Evolutionary conservation across 2,113 vertebrate genomes (phyloP).

Genomic region (Nematolebias whitei): DNA sequence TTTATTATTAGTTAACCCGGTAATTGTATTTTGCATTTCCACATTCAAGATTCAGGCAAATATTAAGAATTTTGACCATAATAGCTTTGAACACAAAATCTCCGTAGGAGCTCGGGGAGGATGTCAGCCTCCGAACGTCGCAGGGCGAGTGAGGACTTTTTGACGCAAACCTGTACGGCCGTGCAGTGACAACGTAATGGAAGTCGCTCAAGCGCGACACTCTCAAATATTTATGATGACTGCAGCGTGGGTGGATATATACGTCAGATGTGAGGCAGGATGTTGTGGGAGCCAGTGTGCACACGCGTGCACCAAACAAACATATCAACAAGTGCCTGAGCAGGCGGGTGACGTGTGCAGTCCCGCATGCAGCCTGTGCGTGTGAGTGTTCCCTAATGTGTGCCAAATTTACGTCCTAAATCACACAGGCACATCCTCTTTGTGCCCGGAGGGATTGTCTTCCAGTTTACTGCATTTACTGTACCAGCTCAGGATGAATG

Average conservation of each 20-base stretch:
- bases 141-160: slow-evolving; percentile 6
- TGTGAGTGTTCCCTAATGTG: slow-evolving; percentile 14
- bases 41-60: neutral
- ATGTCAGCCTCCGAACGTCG: slow-evolving; percentile 19
- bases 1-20: neutral
- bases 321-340: slow-evolving; percentile 45
- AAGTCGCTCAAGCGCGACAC: slow-evolving; percentile 51
- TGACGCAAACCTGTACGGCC: slow-evolving; percentile 16
- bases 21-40: neutral
- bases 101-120: slow-evolving; percentile 6
- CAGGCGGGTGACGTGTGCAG: neutral
- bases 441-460: slow-evolving; percentile 23
- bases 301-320: neutral
- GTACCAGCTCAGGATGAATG: slow-evolving; percentile 26
- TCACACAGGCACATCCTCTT: slow-evolving; percentile 44
- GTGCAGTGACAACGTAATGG: slow-evolving; percentile 46
- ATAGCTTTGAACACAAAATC: slow-evolving; percentile 24
- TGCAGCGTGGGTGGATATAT: slow-evolving; percentile 49
- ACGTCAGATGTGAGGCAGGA: slow-evolving; percentile 42
- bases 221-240: slow-evolving; percentile 69
- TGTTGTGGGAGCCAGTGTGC: slow-evolving; percentile 29
- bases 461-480: slow-evolving; percentile 54
- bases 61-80: slow-evolving; percentile 5
- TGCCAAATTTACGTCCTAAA: slow-evolving; percentile 28
- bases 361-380: neutral